These are phyloP conservation scores for Alauda arvensis DNA, from an alignment of 2,797 vertebrate genomes.

Conservation along the genomic window DNA sequence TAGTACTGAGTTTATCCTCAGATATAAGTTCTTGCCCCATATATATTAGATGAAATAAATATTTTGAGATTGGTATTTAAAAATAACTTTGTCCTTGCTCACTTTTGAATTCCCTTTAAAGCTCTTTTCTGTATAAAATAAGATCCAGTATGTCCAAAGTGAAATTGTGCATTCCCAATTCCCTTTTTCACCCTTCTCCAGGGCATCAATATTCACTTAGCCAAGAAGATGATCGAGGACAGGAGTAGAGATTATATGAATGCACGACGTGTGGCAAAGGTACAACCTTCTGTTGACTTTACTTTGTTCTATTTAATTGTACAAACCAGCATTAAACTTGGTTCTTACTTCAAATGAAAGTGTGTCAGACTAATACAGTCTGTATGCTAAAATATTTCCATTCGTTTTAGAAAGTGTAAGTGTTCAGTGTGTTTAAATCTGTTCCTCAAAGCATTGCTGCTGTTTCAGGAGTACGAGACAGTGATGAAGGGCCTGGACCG, in stretches of 20 bases:
- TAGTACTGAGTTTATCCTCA: not conserved
- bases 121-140: not conserved
- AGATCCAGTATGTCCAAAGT: not conserved
- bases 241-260: slow-evolving; percentile 99
- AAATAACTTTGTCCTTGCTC: not conserved
- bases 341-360: not conserved
- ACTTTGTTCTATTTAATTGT: not conserved
- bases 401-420: not conserved
- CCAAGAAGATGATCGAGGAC: slow-evolving; percentile 99
- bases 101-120: not conserved
- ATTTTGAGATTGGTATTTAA: not conserved
- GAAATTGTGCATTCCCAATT: not conserved
- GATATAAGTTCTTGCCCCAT: not conserved
- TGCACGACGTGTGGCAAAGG: slow-evolving; percentile 96
- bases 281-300: slow-evolving; percentile 47
- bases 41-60: not conserved
- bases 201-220: slow-evolving; percentile 98
- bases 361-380: not conserved
- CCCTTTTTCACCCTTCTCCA: slow-evolving; percentile 57
- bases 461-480: slow-evolving; percentile 91
- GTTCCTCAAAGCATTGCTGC: not conserved
- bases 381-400: not conserved
- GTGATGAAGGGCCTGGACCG: slow-evolving; percentile 98
- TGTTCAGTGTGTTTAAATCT: not conserved
- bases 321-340: not conserved